A percentile compares a stretch with the other conserved stretches of the same genome.
phyloP scores from a whole-genome alignment of 2,113 vertebrate genomes.

The Pavo muticus region DNA sequence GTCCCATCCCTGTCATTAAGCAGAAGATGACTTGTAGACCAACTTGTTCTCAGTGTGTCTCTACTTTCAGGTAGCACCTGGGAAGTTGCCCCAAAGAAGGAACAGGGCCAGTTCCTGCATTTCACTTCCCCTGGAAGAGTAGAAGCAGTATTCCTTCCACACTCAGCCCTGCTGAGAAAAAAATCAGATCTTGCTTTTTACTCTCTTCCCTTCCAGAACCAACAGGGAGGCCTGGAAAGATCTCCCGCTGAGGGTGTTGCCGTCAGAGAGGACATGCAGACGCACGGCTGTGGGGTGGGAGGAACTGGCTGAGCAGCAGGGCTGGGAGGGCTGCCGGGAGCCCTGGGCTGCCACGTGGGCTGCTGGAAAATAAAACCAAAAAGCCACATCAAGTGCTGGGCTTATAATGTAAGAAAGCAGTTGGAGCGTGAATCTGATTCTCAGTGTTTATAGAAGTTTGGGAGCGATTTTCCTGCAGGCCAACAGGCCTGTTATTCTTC shows the following conservation, averaged over 20 bases:
- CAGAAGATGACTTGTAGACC: not conserved
- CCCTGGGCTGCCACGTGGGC: not conserved
- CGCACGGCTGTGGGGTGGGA: fast-evolving
- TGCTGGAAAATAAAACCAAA: constrained; percentile 6
- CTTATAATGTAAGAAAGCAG: not conserved
- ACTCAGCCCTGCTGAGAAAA: not conserved
- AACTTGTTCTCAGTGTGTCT: not conserved
- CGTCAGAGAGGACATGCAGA: not conserved
- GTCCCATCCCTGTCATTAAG: not conserved
- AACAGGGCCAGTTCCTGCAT: not conserved
- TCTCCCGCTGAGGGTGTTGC: not conserved
- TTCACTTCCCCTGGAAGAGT: not conserved
- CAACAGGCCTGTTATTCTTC: not conserved
- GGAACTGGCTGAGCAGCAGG: not conserved
- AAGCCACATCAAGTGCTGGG: not conserved
- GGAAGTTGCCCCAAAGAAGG: not conserved
- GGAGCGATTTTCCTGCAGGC: not conserved
- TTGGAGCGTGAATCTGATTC: not conserved
- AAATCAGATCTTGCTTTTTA: not conserved
- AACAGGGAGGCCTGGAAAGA: not conserved
- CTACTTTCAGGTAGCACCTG: not conserved
- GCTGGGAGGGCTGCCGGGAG: not conserved
- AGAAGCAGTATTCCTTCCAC: not conserved
- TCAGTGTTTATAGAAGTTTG: not conserved
- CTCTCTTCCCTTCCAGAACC: not conserved